Evolutionary conservation across 2,113 vertebrate genomes (phyloP), one percentile per base, ranked within the genome.

Genomic region (Herpetotheres cachinnans): DNA sequence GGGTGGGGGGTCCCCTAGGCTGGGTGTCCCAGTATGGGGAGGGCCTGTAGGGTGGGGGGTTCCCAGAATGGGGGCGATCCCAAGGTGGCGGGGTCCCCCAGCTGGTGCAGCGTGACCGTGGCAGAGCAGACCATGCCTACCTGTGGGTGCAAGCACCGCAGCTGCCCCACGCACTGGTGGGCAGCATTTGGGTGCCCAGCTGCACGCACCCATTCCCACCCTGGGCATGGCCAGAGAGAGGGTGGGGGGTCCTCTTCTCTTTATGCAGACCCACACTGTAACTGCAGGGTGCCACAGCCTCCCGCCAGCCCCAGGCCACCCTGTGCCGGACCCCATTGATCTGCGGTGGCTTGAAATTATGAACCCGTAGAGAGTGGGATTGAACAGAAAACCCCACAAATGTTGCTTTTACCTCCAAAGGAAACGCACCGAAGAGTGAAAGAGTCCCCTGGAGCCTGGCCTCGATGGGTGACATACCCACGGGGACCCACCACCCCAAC

Each of bases 141-240:
- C 30, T 6, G 10, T 11, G 32, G 73, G 50, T 65, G 73, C 18
- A 10, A 40, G 42, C 21, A 7, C 56, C 16, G 1, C 3, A 2
- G 50, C 67, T 7, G 30, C 21, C 46, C 34, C 19, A 3, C 1
- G 1, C 5, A 1, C 0, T 4, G n/a, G 71, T 21, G 29, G 55
- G 62, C 16, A 8, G 50, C 2, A 1, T 18, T 47, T n/a, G 72
- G 54, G 62, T 30, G 36, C 49, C 32, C 16, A 18, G 19, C 32
- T 58, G 65, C 16, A 1, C 8, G 34, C 16, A 6, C 38, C 69
- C 40, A 16, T 24, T 13, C 14, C 56, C 50, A 13, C 14, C 32
- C 26, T 10, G 38, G 44, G 29, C 29, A 21, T 6, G 56, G 44
- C 16, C 27, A 9, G 32, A 22, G 40, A 14, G 24, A 3, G 42